These are phyloP conservation scores for Sinella curviseta DNA, from an alignment of 1,140 invertebrate genomes.

Conservation along the genomic window DNA sequence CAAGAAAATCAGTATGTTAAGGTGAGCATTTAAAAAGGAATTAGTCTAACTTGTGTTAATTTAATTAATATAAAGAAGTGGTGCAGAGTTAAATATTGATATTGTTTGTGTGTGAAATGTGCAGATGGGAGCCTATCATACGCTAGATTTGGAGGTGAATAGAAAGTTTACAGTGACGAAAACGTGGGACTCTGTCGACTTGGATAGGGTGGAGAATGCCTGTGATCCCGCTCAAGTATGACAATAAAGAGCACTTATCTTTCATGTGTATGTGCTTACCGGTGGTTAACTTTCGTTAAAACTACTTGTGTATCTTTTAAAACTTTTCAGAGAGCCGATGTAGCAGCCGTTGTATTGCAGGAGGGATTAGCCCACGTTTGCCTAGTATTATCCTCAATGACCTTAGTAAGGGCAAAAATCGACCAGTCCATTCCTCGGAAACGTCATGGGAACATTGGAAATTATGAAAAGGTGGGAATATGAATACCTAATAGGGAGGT, in stretches of 20 bases:
- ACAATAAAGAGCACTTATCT: too few species aligned
- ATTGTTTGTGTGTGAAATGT: too few species aligned
- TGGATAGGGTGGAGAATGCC: constrained; percentile 87
- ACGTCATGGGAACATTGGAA: constrained; percentile 86
- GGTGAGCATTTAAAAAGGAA: too few species aligned
- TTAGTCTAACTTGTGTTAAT: too few species aligned
- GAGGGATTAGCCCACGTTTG: constrained; percentile 95
- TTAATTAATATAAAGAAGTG: too few species aligned
- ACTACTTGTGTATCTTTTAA: too few species aligned
- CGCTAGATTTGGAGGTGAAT: constrained; percentile 92
- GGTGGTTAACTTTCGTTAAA: too few species aligned
- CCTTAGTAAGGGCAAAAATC: constrained; percentile 92
- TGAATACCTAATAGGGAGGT: too few species aligned
- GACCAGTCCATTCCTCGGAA: constrained; percentile 94
- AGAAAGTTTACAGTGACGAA: constrained; percentile 92
- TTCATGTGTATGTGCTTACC: too few species aligned
- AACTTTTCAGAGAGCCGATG: constrained; percentile 82
- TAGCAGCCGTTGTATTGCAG: constrained; percentile 96
- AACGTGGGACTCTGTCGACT: constrained; percentile 89
- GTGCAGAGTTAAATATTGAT: neutral
- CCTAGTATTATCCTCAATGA: constrained; percentile 96
- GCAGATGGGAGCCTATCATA: constrained; percentile 97
- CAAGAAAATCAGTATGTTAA: constrained; percentile 99
- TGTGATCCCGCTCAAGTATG: constrained; percentile 79
- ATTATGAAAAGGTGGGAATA: constrained; percentile 99